Base-by-base conservation (phyloP, 2,797 vertebrate genomes). In the Poliocrania exsul region DNA sequence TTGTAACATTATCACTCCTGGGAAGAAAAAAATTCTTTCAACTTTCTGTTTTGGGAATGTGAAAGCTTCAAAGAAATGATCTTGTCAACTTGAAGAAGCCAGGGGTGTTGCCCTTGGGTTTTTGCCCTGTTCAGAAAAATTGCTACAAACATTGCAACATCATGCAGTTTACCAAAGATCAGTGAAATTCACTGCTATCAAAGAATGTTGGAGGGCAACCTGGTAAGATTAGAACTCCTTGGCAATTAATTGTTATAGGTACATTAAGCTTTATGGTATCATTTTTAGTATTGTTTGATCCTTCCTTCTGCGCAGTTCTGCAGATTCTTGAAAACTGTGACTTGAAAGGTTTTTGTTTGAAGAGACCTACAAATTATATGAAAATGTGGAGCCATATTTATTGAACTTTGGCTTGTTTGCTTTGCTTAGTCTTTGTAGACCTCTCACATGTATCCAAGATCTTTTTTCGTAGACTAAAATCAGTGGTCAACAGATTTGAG, bases 91-190 rank as follows among this genome's bases (percentile, higher is more conserved):
- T 81, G 74, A 90, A 94, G 82, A 71, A 78, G 61, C 46, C 65
- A 31, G 8, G 38, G 44, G 42, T 84, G 44, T 71, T 81, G 78
- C 73, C 53, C 77, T 88, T 78, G 70, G 6, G 23, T 31, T 88
- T 90, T 67, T 67, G 88, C 60, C 42, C 40, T 50, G 60, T 73
- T 71, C 71, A 77, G 66, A 88, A 93, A 78, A 95, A 93, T 61
- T 47, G 33, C 77, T 93, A 15, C 40, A 67, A 88, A 86, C 50
- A 67, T 89, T 69, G 67, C 92, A 96, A 70, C 49, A 33, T 88
- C 74, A 37, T 78, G 91, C 56, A 11, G 7, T 84, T 95, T 96
- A 93, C 70, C 77, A 87, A 95, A 96, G 92, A 96, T 95, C 97
- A 96, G 19, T 93, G 60, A 50, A 83, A 88, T 74, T 62, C 70